These are phyloP conservation scores for Troides helena DNA, from an alignment of 2,888 invertebrate species.

Conservation along the genomic window DNA sequence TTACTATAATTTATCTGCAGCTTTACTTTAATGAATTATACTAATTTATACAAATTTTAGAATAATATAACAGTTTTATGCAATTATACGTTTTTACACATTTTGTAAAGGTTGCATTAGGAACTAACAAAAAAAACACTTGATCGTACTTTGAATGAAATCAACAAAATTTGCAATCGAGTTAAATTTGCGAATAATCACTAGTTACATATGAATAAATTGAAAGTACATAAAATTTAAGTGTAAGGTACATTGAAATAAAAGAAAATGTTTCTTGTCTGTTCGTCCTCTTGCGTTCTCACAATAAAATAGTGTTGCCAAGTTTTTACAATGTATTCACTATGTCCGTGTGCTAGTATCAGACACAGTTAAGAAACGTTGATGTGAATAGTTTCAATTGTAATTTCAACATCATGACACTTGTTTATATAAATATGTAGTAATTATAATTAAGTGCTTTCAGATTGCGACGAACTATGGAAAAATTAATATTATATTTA, in stretches of 20 bases:
- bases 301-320: neutral
- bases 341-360: neutral
- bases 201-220: constrained; percentile 1
- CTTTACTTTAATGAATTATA: neutral
- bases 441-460: constrained; percentile 11
- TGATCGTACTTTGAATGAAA: neutral
- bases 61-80: neutral
- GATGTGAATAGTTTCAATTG: constrained; percentile 10
- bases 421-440: constrained; percentile 11
- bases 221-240: neutral
- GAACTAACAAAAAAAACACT: neutral
- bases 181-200: neutral
- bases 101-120: neutral
- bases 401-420: constrained; percentile 15
- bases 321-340: neutral
- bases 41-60: neutral
- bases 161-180: neutral
- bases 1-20: neutral
- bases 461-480: constrained; percentile 13
- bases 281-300: neutral
- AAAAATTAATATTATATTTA: neutral
- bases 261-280: neutral
- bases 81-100: neutral
- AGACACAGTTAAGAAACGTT: constrained; percentile 20
- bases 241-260: neutral